Percentiles rank a stretch among this genome's conserved stretches.
phyloP scores from a whole-genome alignment of 2,888 invertebrate genomes.

The Pheosia tremula region DNA sequence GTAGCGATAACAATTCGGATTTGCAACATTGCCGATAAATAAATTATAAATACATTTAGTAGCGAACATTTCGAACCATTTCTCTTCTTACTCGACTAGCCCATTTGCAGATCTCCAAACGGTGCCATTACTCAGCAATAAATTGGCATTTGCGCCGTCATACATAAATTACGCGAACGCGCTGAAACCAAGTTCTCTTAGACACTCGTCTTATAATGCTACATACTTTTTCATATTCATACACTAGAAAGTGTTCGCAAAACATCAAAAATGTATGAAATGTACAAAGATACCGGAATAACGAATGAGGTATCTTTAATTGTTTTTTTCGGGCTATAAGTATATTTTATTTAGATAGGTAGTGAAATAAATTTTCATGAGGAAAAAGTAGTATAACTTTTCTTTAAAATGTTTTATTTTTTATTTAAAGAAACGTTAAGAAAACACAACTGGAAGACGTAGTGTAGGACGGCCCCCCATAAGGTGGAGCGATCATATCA shows the following conservation, averaged over 20 bases:
- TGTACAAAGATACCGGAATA: no score
- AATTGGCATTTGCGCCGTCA: constrained; percentile 84
- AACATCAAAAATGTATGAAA: constrained; percentile 4
- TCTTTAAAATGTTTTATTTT: no score
- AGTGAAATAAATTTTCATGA: no score
- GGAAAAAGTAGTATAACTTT: no score
- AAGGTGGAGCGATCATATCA: no score
- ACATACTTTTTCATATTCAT: constrained; percentile 1
- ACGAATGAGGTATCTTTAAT: no score
- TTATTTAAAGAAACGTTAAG: no score
- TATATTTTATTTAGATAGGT: no score
- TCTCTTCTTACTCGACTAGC: constrained; percentile 81
- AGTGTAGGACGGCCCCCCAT: no score
- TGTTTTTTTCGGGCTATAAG: no score
- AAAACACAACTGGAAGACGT: no score
- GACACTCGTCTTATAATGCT: constrained; percentile 64
- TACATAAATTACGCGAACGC: constrained; percentile 81
- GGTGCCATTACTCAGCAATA: constrained; percentile 84
- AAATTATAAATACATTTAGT: constrained; percentile 83
- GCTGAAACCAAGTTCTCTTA: constrained; percentile 74
- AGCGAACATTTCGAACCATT: constrained; percentile 77
- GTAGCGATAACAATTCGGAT: constrained; percentile 71
- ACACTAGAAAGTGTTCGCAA: constrained; percentile 8
- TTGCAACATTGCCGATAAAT: constrained; percentile 77
- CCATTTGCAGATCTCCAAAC: constrained; percentile 83